Percentiles rank a stretch among this genome's conserved stretches.
Evolutionary conservation across 2,797 vertebrate genomes (phyloP).

Genomic region (Cheirogaleus major): DNA sequence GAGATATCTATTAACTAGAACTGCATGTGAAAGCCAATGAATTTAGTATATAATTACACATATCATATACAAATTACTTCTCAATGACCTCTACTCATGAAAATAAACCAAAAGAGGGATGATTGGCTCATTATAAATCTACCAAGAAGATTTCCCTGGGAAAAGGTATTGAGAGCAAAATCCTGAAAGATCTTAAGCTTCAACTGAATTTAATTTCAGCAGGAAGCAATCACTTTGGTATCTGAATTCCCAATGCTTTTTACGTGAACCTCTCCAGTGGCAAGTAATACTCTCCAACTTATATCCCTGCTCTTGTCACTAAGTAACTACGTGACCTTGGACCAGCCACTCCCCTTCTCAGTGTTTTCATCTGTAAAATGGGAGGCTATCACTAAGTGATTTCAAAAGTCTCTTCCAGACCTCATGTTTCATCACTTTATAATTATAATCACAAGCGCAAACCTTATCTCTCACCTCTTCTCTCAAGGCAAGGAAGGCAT

Average conservation of each 20-base stretch:
- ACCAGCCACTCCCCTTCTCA: background rate
- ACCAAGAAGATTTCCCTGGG: conserved; percentile 28
- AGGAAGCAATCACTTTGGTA: conserved; percentile 28
- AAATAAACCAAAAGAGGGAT: conserved; percentile 60
- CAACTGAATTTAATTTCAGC: conserved; percentile 35
- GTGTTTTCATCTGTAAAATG: background rate
- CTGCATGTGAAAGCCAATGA: conserved; percentile 39
- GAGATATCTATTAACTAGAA: conserved; percentile 57
- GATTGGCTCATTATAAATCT: conserved; percentile 70
- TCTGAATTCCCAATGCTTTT: background rate
- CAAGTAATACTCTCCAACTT: background rate
- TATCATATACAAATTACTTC: conserved; percentile 60
- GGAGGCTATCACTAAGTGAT: background rate
- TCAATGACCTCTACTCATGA: conserved; percentile 64
- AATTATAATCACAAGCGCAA: background rate
- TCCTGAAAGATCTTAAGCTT: conserved; percentile 46
- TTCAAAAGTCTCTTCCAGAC: background rate
- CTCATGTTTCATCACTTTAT: background rate
- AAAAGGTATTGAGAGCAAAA: conserved; percentile 43
- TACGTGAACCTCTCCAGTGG: background rate
- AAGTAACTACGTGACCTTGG: background rate
- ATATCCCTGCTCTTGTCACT: background rate
- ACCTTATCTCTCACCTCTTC: background rate
- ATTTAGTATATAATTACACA: conserved; percentile 53
- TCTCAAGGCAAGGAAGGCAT: background rate